These are phyloP conservation scores for Crypturellus tataupa DNA, from an alignment of 2,797 vertebrate genomes.

Conservation along the genomic window DNA sequence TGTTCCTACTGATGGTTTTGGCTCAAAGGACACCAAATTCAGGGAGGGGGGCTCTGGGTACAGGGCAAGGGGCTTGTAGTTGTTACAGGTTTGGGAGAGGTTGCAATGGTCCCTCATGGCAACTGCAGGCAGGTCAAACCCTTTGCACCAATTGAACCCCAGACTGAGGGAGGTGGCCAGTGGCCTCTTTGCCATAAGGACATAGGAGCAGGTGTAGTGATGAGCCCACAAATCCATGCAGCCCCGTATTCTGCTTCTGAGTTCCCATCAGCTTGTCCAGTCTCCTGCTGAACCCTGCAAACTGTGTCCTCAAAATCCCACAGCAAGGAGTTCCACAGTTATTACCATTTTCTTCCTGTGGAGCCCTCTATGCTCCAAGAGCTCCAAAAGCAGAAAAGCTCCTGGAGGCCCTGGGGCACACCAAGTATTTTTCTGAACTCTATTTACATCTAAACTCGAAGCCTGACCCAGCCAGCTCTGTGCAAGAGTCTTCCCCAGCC, in stretches of 20 bases:
- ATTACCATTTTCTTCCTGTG: background rate
- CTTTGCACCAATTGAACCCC: background rate
- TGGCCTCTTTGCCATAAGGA: background rate
- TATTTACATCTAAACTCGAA: background rate
- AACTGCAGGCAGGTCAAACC: background rate
- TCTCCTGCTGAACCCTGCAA: background rate
- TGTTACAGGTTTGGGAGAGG: background rate
- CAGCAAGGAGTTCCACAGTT: background rate
- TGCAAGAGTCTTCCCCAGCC: background rate
- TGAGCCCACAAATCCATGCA: background rate
- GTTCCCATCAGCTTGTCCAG: background rate
- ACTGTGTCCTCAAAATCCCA: background rate
- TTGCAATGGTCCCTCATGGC: accelerated
- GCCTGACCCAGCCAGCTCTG: background rate
- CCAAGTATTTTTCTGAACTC: background rate
- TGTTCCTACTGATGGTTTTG: background rate
- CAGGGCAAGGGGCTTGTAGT: background rate
- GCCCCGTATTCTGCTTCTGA: background rate
- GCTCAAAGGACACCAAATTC: background rate
- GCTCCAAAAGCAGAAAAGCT: background rate
- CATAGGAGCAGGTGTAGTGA: background rate
- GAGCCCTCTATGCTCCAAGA: background rate
- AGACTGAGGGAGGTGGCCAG: background rate
- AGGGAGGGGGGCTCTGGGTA: too few relatives aligned
- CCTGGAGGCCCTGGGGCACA: background rate